phyloP scores from a whole-genome alignment of 23 tunicate species.

The Ascidia mentula region DNA sequence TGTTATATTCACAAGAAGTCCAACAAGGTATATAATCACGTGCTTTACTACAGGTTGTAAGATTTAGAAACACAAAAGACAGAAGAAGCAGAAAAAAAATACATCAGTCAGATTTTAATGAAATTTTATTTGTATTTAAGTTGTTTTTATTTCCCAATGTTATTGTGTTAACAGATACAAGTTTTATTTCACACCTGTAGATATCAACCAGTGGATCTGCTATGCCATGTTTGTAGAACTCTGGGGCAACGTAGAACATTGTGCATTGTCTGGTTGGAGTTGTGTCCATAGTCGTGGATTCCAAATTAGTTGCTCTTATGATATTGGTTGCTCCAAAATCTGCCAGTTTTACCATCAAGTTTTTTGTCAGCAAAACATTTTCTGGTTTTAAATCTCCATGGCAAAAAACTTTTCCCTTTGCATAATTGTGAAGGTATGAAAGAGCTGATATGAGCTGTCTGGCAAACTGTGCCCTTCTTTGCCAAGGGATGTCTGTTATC shows the following conservation, averaged over 20 bases:
- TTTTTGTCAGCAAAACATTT: neutral
- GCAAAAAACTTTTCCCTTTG: neutral
- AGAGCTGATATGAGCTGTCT: neutral
- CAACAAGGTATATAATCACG: too few relatives aligned
- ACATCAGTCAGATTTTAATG: too few relatives aligned
- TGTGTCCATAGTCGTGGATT: neutral
- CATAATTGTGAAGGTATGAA: neutral
- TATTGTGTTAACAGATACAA: too few relatives aligned
- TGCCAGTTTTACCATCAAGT: neutral
- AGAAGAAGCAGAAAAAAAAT: too few relatives aligned
- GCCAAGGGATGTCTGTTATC: neutral
- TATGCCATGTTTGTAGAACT: neutral
- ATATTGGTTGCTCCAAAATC: neutral
- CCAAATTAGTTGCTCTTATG: neutral
- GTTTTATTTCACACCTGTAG: neutral
- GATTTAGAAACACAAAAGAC: too few relatives aligned
- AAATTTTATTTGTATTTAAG: too few relatives aligned
- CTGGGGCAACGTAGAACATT: neutral
- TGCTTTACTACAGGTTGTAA: too few relatives aligned
- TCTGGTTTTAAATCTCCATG: neutral
- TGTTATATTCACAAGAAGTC: too few relatives aligned
- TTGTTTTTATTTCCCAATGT: too few relatives aligned
- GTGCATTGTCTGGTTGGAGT: neutral
- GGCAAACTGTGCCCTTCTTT: neutral
- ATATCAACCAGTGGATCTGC: neutral